Evolutionary conservation across 1,140 invertebrate species (phyloP).

Genomic region (Pseudomyrmex pallidus): DNA sequence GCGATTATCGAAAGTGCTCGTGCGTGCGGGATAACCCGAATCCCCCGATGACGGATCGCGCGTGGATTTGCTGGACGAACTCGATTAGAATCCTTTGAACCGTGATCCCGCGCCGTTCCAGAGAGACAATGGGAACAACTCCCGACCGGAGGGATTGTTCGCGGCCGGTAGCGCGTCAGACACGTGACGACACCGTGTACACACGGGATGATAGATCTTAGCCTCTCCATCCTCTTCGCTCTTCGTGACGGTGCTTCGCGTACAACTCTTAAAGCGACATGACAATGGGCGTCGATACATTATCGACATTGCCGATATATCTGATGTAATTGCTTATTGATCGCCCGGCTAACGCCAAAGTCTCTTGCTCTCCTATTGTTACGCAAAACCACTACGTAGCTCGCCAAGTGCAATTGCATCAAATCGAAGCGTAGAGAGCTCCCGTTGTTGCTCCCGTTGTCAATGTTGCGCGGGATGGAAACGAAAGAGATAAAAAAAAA

Average conservation of each 20-base stretch:
- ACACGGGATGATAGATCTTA: conserved; percentile 57
- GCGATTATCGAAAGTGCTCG: conserved; percentile 78
- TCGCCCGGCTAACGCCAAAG: neutral
- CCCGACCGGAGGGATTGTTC: conserved; percentile 19
- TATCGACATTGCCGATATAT: conserved; percentile 22
- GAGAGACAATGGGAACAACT: conserved; percentile 13
- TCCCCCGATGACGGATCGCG: conserved; percentile 77
- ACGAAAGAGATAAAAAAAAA: neutral
- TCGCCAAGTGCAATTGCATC: conserved; percentile 18
- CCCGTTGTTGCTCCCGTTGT: neutral
- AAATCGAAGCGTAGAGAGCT: neutral
- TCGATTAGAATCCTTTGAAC: conserved; percentile 77
- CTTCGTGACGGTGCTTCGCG: conserved; percentile 25
- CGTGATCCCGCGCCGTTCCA: conserved; percentile 58
- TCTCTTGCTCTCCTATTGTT: conserved; percentile 25
- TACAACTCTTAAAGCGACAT: conserved; percentile 36
- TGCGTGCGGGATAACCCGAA: conserved; percentile 74
- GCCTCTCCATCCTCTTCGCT: neutral
- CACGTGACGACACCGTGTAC: conserved; percentile 42
- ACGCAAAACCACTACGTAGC: conserved; percentile 28
- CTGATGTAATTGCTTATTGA: conserved; percentile 55
- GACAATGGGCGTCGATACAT: conserved; percentile 37
- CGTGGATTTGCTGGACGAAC: conserved; percentile 69
- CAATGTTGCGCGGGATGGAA: conserved; percentile 1
- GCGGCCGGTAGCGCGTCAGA: conserved; percentile 21